A percentile compares a stretch with the other conserved stretches of the same genome.
Conservation (phyloP, 2,888 invertebrate species). For the Drepanosiphum platanoidis region DNA sequence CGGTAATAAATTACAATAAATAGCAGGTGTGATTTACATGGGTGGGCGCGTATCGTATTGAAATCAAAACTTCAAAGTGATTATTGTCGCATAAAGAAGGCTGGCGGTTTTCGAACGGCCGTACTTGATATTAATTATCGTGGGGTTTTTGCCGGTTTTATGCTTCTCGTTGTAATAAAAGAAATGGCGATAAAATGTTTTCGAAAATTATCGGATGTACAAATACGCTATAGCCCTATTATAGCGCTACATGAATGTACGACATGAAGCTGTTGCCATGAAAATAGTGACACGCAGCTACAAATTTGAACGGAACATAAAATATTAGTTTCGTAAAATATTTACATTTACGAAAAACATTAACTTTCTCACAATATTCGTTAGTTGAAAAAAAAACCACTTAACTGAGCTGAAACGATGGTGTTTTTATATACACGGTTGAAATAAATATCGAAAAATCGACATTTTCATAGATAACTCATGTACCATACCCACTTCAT, state of each 20-base stretch:
- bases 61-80: background rate
- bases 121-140: background rate
- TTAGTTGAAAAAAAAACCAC: background rate
- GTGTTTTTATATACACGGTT: too few species aligned
- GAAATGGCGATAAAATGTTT: background rate
- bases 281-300: background rate
- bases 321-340: background rate
- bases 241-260: too few species aligned
- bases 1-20: background rate
- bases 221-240: background rate
- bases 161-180: background rate
- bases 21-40: background rate
- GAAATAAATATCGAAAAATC: too few species aligned
- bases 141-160: background rate
- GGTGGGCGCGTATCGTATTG: background rate
- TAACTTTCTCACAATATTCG: background rate
- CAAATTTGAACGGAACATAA: background rate
- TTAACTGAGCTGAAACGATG: too few species aligned
- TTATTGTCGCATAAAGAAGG: background rate
- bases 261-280: background rate
- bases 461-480: too few species aligned
- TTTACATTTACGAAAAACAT: background rate
- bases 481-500: too few species aligned
- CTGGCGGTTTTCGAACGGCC: background rate
- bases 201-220: background rate